Conservation (phyloP, 2,797 vertebrate species). For the Protosalanx chinensis region DNA sequence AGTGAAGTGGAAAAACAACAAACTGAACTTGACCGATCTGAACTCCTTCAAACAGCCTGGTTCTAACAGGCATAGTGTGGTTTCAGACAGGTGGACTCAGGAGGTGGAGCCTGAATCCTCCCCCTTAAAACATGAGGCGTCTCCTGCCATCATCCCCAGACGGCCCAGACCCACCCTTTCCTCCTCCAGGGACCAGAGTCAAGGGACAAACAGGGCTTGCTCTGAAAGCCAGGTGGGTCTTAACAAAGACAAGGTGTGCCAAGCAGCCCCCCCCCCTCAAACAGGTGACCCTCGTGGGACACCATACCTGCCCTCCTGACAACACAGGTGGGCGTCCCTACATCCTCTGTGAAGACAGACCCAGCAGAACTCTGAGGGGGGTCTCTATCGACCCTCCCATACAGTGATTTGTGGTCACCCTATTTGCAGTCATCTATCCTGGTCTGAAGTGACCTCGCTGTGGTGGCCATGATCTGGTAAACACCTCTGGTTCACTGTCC, state of each 20-base stretch:
- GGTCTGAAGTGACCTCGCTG: too few species aligned
- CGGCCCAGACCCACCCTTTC: slow-evolving; percentile 6
- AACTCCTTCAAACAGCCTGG: too few species aligned
- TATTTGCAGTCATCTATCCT: neutral
- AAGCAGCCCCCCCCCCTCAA: slow-evolving; percentile 23
- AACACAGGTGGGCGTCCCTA: slow-evolving; percentile 23
- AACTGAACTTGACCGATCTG: neutral
- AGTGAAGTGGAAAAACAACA: neutral
- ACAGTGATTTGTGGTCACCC: neutral
- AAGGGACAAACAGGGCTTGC: slow-evolving; percentile 49
- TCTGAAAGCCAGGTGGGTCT: slow-evolving; percentile 42
- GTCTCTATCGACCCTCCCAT: neutral
- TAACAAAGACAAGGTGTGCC: slow-evolving; percentile 28
- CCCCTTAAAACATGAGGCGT: neutral
- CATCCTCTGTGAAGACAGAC: neutral
- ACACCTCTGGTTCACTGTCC: neutral
- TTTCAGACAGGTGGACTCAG: too few species aligned
- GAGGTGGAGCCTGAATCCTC: neutral
- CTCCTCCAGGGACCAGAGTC: slow-evolving; percentile 35
- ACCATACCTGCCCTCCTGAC: neutral
- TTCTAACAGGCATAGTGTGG: too few species aligned
- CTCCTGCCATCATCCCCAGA: neutral
- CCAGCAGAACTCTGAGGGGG: neutral
- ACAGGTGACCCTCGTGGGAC: slow-evolving; percentile 28
- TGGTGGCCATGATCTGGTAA: neutral